These are phyloP conservation scores for Microdon myrmicae DNA, from an alignment of 2,888 invertebrate genomes.

Conservation along the genomic window DNA sequence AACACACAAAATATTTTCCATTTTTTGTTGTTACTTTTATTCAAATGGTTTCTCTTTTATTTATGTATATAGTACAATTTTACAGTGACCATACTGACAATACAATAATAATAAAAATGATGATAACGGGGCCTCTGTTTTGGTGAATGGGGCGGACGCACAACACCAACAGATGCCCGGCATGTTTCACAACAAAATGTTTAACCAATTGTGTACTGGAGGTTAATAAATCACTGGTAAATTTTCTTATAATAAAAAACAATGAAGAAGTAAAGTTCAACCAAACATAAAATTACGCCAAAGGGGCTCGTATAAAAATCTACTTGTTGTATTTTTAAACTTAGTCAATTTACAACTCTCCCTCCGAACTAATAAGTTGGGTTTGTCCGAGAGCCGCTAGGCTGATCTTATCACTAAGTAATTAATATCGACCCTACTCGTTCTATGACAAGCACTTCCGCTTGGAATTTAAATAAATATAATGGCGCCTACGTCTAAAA, in stretches of 20 bases:
- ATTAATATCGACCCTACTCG: too few species aligned
- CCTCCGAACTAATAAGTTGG: too few species aligned
- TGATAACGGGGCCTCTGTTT: conserved; percentile 32
- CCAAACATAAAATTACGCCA: conserved; percentile 3
- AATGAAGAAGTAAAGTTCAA: conserved; percentile 4
- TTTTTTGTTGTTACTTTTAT: conserved; percentile 32
- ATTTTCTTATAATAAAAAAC: conserved; percentile 10
- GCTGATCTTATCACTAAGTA: too few species aligned
- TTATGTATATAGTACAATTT: conserved; percentile 46
- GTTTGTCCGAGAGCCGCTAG: too few species aligned
- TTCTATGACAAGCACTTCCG: too few species aligned
- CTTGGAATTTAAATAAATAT: too few species aligned
- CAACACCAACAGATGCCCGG: conserved; percentile 37
- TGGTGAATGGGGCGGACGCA: too few species aligned
- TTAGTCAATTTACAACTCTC: too few species aligned
- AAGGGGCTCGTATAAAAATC: conserved; percentile 47
- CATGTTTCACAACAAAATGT: conserved; percentile 38
- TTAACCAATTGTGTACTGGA: too few species aligned
- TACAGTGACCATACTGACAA: conserved; percentile 47
- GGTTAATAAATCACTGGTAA: too few species aligned
- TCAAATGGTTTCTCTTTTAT: conserved; percentile 37
- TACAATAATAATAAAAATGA: conserved; percentile 42
- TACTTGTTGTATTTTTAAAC: too few species aligned
- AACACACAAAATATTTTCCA: conserved; percentile 42
- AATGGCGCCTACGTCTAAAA: conserved; percentile 47